Percentiles rank a stretch among this genome's conserved stretches.
Evolutionary conservation across 1,140 invertebrate genomes (phyloP).

Genomic region (Zaprionus ghesquierei): DNA sequence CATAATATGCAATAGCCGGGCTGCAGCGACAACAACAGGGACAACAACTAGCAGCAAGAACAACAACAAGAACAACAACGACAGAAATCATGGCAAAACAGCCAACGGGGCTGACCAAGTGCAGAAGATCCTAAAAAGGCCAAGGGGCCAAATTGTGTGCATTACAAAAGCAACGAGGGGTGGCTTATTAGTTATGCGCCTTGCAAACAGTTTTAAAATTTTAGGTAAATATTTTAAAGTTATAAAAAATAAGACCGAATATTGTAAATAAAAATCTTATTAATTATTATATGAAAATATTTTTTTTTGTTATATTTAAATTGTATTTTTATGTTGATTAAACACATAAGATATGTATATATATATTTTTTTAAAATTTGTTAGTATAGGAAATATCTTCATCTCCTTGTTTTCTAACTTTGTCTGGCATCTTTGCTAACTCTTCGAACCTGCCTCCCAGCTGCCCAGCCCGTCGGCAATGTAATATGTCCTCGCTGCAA

Average conservation of each 20-base stretch:
- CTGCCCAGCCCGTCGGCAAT: background rate
- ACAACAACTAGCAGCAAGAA: constrained; percentile 24
- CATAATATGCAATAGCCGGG: constrained; percentile 75
- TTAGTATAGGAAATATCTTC: no score
- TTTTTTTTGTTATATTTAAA: no score
- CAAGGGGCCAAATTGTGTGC: constrained; percentile 36
- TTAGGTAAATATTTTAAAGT: background rate
- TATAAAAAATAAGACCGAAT: background rate
- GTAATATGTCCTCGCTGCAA: constrained; percentile 25
- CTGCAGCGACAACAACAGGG: constrained; percentile 26
- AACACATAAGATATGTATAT: no score
- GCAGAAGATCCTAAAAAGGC: constrained; percentile 42
- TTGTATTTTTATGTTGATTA: no score
- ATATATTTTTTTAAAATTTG: no score
- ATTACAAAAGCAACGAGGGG: constrained; percentile 19
- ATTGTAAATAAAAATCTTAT: background rate
- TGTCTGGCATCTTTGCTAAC: background rate
- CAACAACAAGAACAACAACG: constrained; percentile 15
- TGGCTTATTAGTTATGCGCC: background rate
- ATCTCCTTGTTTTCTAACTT: background rate
- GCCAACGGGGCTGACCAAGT: constrained; percentile 45
- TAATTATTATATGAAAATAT: background rate
- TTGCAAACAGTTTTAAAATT: background rate
- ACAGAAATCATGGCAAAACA: constrained; percentile 46
- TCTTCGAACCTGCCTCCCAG: background rate